A percentile compares a stretch with the other conserved stretches of the same genome.
These are phyloP conservation scores for Forbesichthys agassizii DNA, from an alignment of 2,113 vertebrate genomes.

Conservation along the genomic window DNA sequence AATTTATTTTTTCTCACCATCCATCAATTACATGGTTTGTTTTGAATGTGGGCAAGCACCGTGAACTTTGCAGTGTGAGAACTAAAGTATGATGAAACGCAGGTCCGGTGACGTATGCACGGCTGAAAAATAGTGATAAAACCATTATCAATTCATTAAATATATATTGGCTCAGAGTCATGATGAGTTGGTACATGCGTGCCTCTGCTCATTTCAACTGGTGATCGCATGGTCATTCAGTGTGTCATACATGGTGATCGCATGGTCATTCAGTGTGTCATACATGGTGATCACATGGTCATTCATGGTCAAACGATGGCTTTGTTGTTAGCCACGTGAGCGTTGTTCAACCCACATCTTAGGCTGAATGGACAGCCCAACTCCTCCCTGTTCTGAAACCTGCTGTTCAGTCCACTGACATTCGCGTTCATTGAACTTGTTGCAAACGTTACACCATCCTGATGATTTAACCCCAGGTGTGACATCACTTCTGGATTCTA, in stretches of 20 bases:
- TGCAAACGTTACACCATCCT: too few relatives aligned
- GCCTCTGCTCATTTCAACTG: constrained; percentile 50
- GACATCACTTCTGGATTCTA: too few relatives aligned
- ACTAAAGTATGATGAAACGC: constrained; percentile 31
- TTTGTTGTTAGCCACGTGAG: too few relatives aligned
- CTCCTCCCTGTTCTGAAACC: too few relatives aligned
- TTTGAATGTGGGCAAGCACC: constrained; percentile 13
- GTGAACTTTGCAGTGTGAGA: constrained; percentile 8
- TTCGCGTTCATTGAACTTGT: too few relatives aligned
- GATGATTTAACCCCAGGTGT: too few relatives aligned
- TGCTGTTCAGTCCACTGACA: too few relatives aligned
- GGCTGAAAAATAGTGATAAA: constrained; percentile 65
- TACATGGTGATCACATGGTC: too few relatives aligned
- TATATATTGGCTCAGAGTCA: constrained; percentile 61
- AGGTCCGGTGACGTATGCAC: constrained; percentile 29
- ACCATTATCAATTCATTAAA: constrained; percentile 59
- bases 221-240: constrained; percentile 5
- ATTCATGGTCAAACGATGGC: too few relatives aligned
- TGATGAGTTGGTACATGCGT: constrained; percentile 51
- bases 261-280: constrained; percentile 41
- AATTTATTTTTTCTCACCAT: constrained; percentile 26
- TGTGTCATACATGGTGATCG: constrained; percentile 19
- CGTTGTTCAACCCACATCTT: too few relatives aligned
- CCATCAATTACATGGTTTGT: constrained; percentile 28
- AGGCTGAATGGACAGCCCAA: too few relatives aligned